Percentiles rank a stretch among this genome's conserved stretches.
Evolutionary conservation across 2,888 invertebrate species (phyloP).

Genomic region (Thyatira batis): DNA sequence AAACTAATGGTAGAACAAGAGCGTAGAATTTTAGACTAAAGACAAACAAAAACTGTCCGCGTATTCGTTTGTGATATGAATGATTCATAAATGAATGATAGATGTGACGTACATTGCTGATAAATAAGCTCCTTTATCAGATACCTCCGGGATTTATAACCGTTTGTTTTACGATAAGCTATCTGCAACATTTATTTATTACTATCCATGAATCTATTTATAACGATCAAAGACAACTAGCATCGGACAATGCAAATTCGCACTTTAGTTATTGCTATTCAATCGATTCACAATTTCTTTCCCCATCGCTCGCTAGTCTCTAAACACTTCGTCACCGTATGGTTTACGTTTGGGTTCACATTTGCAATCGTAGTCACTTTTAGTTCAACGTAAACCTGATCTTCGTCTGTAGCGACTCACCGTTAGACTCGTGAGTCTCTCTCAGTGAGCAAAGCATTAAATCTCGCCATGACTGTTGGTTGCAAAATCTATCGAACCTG

Average conservation of each 20-base stretch:
- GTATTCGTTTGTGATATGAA: slow-evolving; percentile 19
- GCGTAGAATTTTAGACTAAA: too few relatives aligned
- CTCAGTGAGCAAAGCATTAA: slow-evolving; percentile 56
- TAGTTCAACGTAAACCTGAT: background rate
- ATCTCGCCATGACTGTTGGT: slow-evolving; percentile 60
- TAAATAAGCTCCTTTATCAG: slow-evolving; percentile 50
- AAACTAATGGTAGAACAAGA: too few relatives aligned
- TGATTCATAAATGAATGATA: slow-evolving; percentile 36
- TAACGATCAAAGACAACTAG: slow-evolving; percentile 52
- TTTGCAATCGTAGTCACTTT: background rate
- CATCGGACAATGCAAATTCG: slow-evolving; percentile 62
- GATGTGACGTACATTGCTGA: slow-evolving; percentile 29
- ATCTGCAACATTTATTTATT: slow-evolving; percentile 63
- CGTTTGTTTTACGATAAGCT: slow-evolving; percentile 53
- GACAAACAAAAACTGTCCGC: background rate
- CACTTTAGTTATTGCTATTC: slow-evolving; percentile 52
- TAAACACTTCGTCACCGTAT: background rate
- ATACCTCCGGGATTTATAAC: slow-evolving; percentile 58
- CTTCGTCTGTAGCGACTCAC: slow-evolving; percentile 15
- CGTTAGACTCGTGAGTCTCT: slow-evolving; percentile 51
- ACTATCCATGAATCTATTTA: slow-evolving; percentile 48
- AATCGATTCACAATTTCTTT: slow-evolving; percentile 45
- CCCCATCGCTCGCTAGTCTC: slow-evolving; percentile 44
- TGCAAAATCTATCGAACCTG: slow-evolving; percentile 46
- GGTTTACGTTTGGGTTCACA: background rate